Percentiles rank a stretch among this genome's conserved stretches.
Conservation (phyloP, 2,113 vertebrate species). For the Nycticebus coucang region DNA sequence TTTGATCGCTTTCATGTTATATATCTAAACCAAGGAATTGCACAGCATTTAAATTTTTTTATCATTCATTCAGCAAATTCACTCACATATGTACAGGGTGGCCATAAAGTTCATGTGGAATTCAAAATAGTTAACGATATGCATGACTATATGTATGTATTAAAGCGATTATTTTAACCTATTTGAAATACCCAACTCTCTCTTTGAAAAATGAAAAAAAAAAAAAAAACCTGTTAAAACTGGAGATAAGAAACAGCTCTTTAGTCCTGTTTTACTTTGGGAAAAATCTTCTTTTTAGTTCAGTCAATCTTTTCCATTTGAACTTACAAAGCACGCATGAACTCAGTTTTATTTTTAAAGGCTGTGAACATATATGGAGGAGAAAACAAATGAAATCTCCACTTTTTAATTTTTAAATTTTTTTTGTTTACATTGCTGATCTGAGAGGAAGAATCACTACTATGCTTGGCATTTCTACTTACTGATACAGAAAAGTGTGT, state of each 20-base stretch:
- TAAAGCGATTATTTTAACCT: conserved; percentile 56
- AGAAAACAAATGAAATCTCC: conserved; percentile 18
- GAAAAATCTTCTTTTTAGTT: conserved; percentile 35
- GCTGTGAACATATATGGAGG: background rate
- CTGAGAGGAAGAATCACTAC: background rate
- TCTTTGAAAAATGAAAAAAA: conserved; percentile 45
- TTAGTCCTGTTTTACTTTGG: conserved; percentile 32
- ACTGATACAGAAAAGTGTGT: conserved; percentile 48
- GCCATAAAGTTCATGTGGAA: too few relatives aligned
- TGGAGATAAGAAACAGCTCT: background rate
- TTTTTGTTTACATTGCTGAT: background rate
- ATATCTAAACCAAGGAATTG: background rate
- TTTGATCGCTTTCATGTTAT: background rate
- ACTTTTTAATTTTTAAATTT: background rate
- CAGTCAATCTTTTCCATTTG: conserved; percentile 49
- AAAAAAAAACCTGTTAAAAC: background rate
- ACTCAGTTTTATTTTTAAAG: conserved; percentile 30
- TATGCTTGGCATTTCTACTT: conserved; percentile 45
- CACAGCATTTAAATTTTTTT: background rate
- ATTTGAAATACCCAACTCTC: conserved; percentile 39
- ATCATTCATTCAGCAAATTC: background rate
- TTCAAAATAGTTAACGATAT: too few relatives aligned
- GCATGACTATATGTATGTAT: background rate
- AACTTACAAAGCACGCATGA: conserved; percentile 60
- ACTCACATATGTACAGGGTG: background rate